Base-by-base conservation (phyloP, 2,888 invertebrate species). In the Pherbina coryleti region DNA sequence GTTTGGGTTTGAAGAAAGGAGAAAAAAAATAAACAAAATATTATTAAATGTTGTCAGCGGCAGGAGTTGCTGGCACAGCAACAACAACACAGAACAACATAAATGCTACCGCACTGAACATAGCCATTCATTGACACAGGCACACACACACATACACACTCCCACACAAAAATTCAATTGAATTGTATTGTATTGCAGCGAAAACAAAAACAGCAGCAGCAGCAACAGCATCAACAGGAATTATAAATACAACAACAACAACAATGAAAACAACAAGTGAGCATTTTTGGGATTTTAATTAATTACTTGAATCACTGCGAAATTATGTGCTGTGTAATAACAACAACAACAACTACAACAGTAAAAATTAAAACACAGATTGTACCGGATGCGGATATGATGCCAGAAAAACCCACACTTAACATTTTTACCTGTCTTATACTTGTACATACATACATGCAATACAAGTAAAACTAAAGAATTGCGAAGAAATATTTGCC, bases 231-330 rank as follows among this genome's bases (percentile, higher is more conserved):
- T 25, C 71, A 37, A 31, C 34, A 34, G 69, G 66, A 71, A 49
- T 67, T 75, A 75, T 34, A 67, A 69, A 37, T 60, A 71, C 71
- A 75, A 69, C 44, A 77, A 17, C 51, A 44, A 73, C 37, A 73
- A 8, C 49, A 53, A 62, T 51, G n/a, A n/a, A n/a, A n/a, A n/a
- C n/a, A n/a, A n/a, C n/a, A 70, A 70, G 64, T 60, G 14, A 44
- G 55, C 31, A 71, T 75, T 37, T 72, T 73, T 71, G 34, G 64
- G 79, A 70, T 79, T 79, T 77, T 75, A 77, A 77, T 79, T 49
- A 79, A 81, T 79, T 81, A 62, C 70, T 70, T 70, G 76, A 62
- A 55, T 55, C 34, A 57, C 67, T 66, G 55, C 11, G 19, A 19
- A 67, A 73, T 34, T 37, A 75, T 55, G 55, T 5, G 60, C 19